Evolutionary conservation across 1,140 invertebrate genomes (phyloP), one percentile per base, ranked within the genome.

Genomic region (Vanessa tameamea): DNA sequence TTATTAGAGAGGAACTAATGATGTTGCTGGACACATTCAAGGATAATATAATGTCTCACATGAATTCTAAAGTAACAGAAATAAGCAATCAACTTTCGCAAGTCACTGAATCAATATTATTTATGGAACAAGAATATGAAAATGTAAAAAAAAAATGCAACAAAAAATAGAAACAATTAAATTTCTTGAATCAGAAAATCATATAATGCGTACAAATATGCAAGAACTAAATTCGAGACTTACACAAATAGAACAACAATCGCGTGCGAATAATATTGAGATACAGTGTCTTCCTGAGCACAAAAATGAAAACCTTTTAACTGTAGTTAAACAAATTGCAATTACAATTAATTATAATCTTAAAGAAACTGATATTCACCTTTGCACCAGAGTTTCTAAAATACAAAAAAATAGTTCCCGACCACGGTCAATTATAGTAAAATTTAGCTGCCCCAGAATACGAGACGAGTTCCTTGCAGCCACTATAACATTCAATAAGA

Each of bases 251-350:
- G 78, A 79, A 59, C 78, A 77, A 65, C 65, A 77, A 43, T 77
- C 78, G 4, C n/a, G 78, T n/a, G 64, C 61, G 3, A 57, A 26
- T 26, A 79, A 79, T 69, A 0, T 79, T 8, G 78, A 79, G 51
- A 64, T 80, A 50, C 78, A 80, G 48, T 70, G 69, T 50, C 16
- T 80, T 9, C 78, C 78, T 4, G 78, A 80, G 67, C 66, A 75
- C 16, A 77, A 73, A 37, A 43, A 69, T 3, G 78, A 77, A 77
- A 77, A 80, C 13, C 59, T 80, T 12, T 3, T 63, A 0, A 75
- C 43, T n/a, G 51, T 77, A 13, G 47, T 65, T 1, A 57, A 77
- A 43, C 69, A 77, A 71, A 55, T 75, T 14, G 73, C 72, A 23
- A n/a, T 15, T 0, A 55, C n/a, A n/a, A 26, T 47, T 16, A 73